Percentiles rank a stretch among this genome's conserved stretches.
Evolutionary conservation across 2,113 vertebrate species (phyloP).

Genomic region (Genyomyrus donnyi): DNA sequence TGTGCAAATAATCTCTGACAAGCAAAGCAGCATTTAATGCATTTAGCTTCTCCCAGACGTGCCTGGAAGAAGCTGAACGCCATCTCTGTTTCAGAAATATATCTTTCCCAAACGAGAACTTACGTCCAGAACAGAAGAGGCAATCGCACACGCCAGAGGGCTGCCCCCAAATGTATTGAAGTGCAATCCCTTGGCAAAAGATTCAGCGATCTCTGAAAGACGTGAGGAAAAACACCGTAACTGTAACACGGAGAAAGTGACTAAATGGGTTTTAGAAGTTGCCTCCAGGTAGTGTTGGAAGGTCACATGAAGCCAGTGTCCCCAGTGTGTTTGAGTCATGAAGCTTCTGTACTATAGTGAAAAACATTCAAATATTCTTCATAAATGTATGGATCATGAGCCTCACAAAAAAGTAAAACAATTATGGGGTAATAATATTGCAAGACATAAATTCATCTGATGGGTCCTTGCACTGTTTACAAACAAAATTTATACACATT

Average conservation of each 20-base stretch:
- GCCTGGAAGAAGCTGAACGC: background rate
- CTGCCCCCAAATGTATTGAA: slow-evolving; percentile 89
- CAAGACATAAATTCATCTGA: background rate
- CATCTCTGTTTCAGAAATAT: background rate
- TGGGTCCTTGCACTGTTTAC: background rate
- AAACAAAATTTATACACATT: background rate
- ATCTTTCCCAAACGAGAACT: slow-evolving; percentile 22
- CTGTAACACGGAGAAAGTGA: background rate
- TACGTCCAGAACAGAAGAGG: slow-evolving; percentile 82
- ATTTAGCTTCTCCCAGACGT: background rate
- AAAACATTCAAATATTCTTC: background rate
- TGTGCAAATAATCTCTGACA: background rate
- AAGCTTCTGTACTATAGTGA: background rate
- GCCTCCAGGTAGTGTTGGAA: background rate
- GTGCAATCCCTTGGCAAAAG: slow-evolving; percentile 60
- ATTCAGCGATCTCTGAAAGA: slow-evolving; percentile 72
- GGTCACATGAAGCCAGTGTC: background rate
- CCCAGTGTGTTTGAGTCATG: background rate
- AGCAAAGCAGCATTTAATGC: background rate
- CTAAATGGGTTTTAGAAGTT: background rate
- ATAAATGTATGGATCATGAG: background rate
- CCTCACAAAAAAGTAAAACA: background rate
- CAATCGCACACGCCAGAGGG: slow-evolving; percentile 72
- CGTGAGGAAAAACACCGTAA: background rate
- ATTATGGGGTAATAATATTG: background rate